These are phyloP conservation scores for Harpagoxenus sublaevis DNA, from an alignment of 2,888 invertebrate genomes.

Conservation along the genomic window DNA sequence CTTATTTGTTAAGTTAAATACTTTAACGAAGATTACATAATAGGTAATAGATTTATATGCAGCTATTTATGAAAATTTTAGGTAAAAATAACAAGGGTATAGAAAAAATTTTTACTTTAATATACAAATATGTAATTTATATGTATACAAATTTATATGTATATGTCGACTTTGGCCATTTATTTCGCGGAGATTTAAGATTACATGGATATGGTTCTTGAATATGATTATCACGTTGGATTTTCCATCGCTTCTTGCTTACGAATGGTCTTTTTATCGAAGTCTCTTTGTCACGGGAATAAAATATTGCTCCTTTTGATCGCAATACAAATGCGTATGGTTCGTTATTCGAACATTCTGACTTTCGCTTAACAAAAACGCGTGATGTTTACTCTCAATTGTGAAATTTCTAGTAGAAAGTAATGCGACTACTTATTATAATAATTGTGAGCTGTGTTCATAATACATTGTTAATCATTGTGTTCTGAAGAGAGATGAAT, in stretches of 20 bases:
- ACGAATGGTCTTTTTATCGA: neutral
- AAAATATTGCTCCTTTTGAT: neutral
- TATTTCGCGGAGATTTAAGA: slow-evolving; percentile 4
- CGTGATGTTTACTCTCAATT: slow-evolving; percentile 37
- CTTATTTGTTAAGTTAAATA: neutral
- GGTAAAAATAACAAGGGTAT: neutral
- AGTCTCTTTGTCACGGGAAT: neutral
- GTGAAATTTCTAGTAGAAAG: slow-evolving; percentile 50
- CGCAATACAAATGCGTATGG: neutral
- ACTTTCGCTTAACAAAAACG: slow-evolving; percentile 41
- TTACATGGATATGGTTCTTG: neutral
- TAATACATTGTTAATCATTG: slow-evolving; percentile 34
- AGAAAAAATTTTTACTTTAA: neutral
- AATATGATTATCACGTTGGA: neutral
- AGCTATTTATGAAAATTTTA: neutral
- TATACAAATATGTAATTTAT: neutral
- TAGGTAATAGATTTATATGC: neutral
- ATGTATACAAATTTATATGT: neutral
- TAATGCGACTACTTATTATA: slow-evolving; percentile 23
- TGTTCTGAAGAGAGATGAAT: slow-evolving; percentile 16
- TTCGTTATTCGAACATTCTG: neutral
- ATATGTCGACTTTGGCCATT: neutral
- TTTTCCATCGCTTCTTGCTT: neutral
- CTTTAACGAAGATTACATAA: neutral
- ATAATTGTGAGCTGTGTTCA: slow-evolving; percentile 29